Evolutionary conservation across 2,797 vertebrate species (phyloP).

Genomic region (Malurus splendens): DNA sequence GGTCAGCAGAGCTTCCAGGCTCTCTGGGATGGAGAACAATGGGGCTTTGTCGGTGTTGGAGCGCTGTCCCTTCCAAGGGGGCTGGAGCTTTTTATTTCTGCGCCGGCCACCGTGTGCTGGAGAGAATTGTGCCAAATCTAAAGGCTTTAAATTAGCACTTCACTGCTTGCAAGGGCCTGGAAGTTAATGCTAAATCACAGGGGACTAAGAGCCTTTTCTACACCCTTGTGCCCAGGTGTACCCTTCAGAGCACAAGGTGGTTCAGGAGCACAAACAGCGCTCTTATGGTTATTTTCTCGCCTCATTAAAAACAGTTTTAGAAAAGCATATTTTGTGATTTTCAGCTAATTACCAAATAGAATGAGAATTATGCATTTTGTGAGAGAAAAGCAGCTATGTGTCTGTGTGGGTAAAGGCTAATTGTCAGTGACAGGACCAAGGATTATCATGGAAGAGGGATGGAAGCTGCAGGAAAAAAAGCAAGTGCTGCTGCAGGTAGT

Average conservation of each 20-base stretch:
- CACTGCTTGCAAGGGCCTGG: neutral
- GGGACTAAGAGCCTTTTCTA: neutral
- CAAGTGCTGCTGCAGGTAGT: neutral
- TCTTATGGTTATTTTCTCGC: neutral
- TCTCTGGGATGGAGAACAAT: conserved; percentile 50
- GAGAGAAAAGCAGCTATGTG: neutral
- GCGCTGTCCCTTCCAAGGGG: neutral
- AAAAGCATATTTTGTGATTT: neutral
- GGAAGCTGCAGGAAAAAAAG: neutral
- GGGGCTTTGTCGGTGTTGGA: conserved; percentile 46
- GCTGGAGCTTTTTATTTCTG: neutral
- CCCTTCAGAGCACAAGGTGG: neutral
- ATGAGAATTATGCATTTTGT: fast-evolving
- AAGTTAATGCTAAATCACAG: conserved; percentile 5
- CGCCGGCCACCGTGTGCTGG: fast-evolving
- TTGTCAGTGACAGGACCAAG: neutral
- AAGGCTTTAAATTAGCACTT: conserved; percentile 41
- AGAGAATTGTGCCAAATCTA: conserved; percentile 24
- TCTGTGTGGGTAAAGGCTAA: neutral
- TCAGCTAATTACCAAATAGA: neutral
- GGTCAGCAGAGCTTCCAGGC: conserved; percentile 45
- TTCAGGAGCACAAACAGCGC: neutral
- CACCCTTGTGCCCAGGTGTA: neutral
- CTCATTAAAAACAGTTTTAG: neutral
- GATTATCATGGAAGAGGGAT: neutral